Percentiles rank a stretch among this genome's conserved stretches.
phyloP scores from a whole-genome alignment of 2,888 invertebrate genomes.

The Helleia helle region DNA sequence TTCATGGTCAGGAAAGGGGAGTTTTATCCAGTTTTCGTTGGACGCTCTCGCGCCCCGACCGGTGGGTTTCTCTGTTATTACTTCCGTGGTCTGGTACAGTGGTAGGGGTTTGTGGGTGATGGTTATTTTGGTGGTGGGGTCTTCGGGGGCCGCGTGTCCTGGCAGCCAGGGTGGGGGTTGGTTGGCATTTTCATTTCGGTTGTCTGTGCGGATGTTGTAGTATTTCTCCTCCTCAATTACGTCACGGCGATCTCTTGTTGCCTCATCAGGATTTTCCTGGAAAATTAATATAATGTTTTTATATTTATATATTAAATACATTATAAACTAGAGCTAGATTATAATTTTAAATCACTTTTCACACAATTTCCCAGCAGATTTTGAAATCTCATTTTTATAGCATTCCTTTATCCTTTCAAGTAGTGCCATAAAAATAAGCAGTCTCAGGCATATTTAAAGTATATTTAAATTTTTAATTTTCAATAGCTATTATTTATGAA shows the following conservation, averaged over 20 bases:
- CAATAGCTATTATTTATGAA: no score
- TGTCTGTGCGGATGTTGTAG: conserved; percentile 47
- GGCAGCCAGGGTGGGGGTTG: conserved; percentile 61
- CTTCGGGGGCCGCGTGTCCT: conserved; percentile 48
- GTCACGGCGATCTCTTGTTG: conserved; percentile 50
- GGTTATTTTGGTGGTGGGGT: conserved; percentile 57
- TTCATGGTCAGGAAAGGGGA: conserved; percentile 62
- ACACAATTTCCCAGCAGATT: no score
- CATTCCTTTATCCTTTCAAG: no score
- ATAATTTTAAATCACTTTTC: no score
- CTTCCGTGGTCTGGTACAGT: conserved; percentile 55
- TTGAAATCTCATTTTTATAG: no score
- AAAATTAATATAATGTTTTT: no score
- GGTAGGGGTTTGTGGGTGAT: conserved; percentile 45
- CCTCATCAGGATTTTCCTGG: conserved; percentile 39
- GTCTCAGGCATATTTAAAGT: no score
- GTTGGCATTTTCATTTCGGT: no score
- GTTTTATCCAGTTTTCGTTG: conserved; percentile 76
- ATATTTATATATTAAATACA: no score
- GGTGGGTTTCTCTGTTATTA: conserved; percentile 64
- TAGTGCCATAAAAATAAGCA: no score
- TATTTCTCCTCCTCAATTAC: conserved; percentile 66
- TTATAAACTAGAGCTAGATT: no score
- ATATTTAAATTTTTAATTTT: no score
- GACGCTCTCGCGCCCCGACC: conserved; percentile 75